phyloP scores from a whole-genome alignment of 1,140 invertebrate genomes.

The Helicoverpa zea region DNA sequence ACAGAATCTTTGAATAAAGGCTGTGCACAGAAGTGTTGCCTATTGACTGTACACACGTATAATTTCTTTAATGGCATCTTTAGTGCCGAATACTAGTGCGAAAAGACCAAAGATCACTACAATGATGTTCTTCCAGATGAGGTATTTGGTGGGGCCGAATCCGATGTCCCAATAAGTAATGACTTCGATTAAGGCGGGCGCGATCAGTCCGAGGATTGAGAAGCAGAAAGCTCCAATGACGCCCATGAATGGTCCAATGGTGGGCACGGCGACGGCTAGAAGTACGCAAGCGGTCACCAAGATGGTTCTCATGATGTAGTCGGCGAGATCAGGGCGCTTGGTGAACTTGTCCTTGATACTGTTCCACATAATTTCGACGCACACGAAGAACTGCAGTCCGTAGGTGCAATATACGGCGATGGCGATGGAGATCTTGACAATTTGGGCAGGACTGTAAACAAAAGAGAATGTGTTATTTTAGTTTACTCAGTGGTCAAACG shows the following conservation, averaged over 20 bases:
- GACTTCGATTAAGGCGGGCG: slow-evolving; percentile 96
- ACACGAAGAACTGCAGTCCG: slow-evolving; percentile 98
- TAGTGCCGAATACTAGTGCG: slow-evolving; percentile 93
- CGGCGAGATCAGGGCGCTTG: slow-evolving; percentile 90
- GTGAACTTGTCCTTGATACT: slow-evolving; percentile 90
- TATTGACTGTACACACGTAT: slow-evolving; percentile 57
- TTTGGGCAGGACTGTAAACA: slow-evolving; percentile 91
- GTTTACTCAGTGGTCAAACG: background rate
- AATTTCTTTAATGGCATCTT: slow-evolving; percentile 91
- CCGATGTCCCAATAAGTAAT: slow-evolving; percentile 93
- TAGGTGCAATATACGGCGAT: slow-evolving; percentile 97
- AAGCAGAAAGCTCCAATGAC: slow-evolving; percentile 98
- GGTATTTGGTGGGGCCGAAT: slow-evolving; percentile 90
- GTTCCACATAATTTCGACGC: slow-evolving; percentile 93
- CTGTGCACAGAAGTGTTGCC: slow-evolving; percentile 20
- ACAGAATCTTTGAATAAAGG: slow-evolving; percentile 34
- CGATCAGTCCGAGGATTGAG: slow-evolving; percentile 96
- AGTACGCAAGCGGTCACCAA: slow-evolving; percentile 90
- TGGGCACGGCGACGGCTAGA: slow-evolving; percentile 95
- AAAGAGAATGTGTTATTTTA: slow-evolving; percentile 22
- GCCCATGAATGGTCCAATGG: slow-evolving; percentile 96
- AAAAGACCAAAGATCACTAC: slow-evolving; percentile 91
- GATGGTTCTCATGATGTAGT: slow-evolving; percentile 92
- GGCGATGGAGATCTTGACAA: slow-evolving; percentile 95
- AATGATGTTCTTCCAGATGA: slow-evolving; percentile 92